Percentiles rank a stretch among this genome's conserved stretches.
Evolutionary conservation across 2,888 invertebrate genomes (phyloP).

Genomic region (Biston betularia): DNA sequence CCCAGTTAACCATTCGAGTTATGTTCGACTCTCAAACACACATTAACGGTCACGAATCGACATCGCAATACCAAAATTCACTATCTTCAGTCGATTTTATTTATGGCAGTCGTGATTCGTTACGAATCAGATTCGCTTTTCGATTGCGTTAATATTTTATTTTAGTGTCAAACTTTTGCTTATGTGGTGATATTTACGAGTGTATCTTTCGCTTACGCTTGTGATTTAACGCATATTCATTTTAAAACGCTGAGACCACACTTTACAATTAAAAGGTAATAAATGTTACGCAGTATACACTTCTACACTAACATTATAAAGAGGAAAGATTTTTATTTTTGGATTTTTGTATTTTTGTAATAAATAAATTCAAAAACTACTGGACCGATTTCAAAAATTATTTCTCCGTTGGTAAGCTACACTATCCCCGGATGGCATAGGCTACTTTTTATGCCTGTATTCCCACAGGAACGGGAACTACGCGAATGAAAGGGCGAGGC

Average conservation of each 20-base stretch:
- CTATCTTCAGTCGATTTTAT: slow-evolving; percentile 53
- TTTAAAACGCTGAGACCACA: neutral
- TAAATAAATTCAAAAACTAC: no score
- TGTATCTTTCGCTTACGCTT: neutral
- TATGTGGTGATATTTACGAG: slow-evolving; percentile 11
- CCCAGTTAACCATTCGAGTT: slow-evolving; percentile 63
- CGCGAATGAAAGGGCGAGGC: no score
- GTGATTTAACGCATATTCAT: neutral
- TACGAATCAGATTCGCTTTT: slow-evolving; percentile 48
- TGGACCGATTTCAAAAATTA: no score
- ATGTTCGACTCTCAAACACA: slow-evolving; percentile 62
- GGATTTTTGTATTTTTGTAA: no score
- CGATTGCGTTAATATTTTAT: slow-evolving; percentile 45
- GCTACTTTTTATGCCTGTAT: no score
- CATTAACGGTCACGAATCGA: slow-evolving; percentile 64
- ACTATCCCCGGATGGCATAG: no score
- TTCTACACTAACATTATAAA: no score
- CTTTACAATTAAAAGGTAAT: no score
- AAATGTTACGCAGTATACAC: neutral
- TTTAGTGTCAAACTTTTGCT: slow-evolving; percentile 33
- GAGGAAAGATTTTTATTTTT: no score
- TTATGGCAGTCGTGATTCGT: slow-evolving; percentile 62
- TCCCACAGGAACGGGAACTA: neutral
- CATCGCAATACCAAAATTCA: slow-evolving; percentile 57
- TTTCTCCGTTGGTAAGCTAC: no score